phyloP scores from a whole-genome alignment of 2,888 invertebrate species.

The Meandrusa payeni region DNA sequence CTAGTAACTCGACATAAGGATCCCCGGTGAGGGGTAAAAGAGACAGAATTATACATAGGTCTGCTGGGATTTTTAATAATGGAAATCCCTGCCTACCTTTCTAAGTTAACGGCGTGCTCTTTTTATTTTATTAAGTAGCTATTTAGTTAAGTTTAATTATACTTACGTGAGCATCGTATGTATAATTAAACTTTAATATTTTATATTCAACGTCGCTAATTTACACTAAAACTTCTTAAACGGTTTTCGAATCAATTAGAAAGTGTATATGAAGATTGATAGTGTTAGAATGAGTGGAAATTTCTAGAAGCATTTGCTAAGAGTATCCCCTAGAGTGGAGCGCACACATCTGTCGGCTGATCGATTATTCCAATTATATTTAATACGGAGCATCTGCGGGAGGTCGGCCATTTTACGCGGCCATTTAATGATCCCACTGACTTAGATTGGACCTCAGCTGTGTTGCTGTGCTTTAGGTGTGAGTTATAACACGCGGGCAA shows the following conservation, averaged over 20 bases:
- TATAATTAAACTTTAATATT: too few species aligned
- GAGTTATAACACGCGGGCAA: too few species aligned
- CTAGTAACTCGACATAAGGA: too few species aligned
- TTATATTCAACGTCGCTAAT: background rate
- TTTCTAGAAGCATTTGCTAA: constrained; percentile 14
- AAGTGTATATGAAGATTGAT: constrained; percentile 18
- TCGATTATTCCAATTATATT: constrained; percentile 20
- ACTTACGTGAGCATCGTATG: too few species aligned
- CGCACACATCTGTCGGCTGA: constrained; percentile 18
- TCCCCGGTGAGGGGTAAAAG: too few species aligned
- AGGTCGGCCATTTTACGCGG: constrained; percentile 3
- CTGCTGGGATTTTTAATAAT: too few species aligned
- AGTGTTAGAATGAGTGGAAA: constrained; percentile 13
- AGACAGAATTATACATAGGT: too few species aligned
- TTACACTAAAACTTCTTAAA: background rate
- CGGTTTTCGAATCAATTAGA: constrained; percentile 5
- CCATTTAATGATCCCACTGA: background rate
- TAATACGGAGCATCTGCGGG: constrained; percentile 13
- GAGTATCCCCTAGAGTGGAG: constrained; percentile 1
- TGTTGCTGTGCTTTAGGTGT: too few species aligned
- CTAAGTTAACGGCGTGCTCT: too few species aligned
- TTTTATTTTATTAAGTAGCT: too few species aligned
- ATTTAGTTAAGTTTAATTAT: too few species aligned
- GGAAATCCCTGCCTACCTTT: too few species aligned
- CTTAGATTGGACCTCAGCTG: background rate